These are phyloP conservation scores for Aurelia sp. DNA, from an alignment of 30 jellyfish, hydroid and myxozoan species.

Conservation along the genomic window DNA sequence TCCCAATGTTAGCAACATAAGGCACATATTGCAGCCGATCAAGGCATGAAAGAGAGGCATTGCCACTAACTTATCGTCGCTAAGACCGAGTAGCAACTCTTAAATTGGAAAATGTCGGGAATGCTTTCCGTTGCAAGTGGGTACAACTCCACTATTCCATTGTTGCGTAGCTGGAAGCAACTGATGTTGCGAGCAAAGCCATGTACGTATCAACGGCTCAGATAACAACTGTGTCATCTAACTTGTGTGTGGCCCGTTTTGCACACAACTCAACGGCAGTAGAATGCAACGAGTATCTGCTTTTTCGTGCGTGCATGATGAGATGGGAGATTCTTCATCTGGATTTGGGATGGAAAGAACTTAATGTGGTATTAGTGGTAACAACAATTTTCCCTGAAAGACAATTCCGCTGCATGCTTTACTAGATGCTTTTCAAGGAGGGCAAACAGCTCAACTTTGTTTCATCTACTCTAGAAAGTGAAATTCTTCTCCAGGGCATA, in stretches of 20 bases:
- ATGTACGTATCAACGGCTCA: background rate
- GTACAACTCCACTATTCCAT: constrained; percentile 1
- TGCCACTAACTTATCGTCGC: constrained; percentile 6
- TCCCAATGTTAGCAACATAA: constrained; percentile 7
- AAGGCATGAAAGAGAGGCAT: constrained; percentile 46
- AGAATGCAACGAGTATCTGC: constrained; percentile 39
- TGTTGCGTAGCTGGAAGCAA: background rate
- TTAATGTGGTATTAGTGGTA: constrained; percentile 13
- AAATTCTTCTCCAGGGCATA: constrained; percentile 5
- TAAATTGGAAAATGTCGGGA: constrained; percentile 15
- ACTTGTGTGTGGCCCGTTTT: constrained; percentile 10
- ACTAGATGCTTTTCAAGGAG: constrained; percentile 21
- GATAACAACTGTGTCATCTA: too few relatives aligned
- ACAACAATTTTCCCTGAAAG: constrained; percentile 12
- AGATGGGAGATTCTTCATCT: background rate
- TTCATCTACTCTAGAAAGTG: constrained; percentile 27
- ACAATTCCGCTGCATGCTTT: too few relatives aligned
- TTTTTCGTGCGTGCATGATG: constrained; percentile 45
- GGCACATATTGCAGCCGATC: constrained; percentile 47
- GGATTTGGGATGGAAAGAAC: constrained; percentile 2
- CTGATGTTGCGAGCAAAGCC: background rate
- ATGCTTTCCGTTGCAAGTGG: constrained; percentile 27
- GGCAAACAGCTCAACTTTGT: constrained; percentile 46
- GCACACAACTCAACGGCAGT: background rate
- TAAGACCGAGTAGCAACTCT: constrained; percentile 20